Evolutionary conservation across 1,140 invertebrate genomes (phyloP), one percentile per base, ranked within the genome.

Genomic region (Orchesella cincta): DNA sequence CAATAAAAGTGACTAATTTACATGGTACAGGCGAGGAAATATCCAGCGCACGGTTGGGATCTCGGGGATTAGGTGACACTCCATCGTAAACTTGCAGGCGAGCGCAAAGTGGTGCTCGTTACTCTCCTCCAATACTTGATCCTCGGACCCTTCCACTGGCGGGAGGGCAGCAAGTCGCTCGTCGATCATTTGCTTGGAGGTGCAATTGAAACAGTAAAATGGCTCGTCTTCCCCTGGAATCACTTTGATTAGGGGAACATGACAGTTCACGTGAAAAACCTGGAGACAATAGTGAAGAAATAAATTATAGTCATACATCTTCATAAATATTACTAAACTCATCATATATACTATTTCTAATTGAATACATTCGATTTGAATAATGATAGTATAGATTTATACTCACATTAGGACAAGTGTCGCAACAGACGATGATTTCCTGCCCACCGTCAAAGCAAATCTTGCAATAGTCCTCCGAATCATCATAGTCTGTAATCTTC

Each of bases 261-360:
- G 80, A 70, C 80, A 81, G 5, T 77, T 74, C 51, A 78, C n/a
- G 70, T 81, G 80, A 33, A 79, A 81, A 0, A 81, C 80, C 76
- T 81, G 78, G n/a, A n/a, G n/a, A n/a, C n/a, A n/a, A n/a, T n/a
- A n/a, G n/a, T n/a, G n/a, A n/a, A n/a, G n/a, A n/a, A n/a, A n/a
- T n/a, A n/a, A n/a, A n/a, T n/a, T n/a, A n/a, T n/a, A n/a, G n/a
- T n/a, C n/a, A n/a, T n/a, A n/a, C n/a, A n/a, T n/a, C n/a, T n/a
- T n/a, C n/a, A n/a, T n/a, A n/a, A n/a, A n/a, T n/a, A n/a, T n/a
- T n/a, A n/a, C n/a, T n/a, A n/a, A n/a, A n/a, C n/a, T n/a, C n/a
- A n/a, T n/a, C n/a, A n/a, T n/a, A n/a, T n/a, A n/a, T n/a, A n/a
- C n/a, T n/a, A n/a, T n/a, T n/a, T n/a, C n/a, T n/a, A n/a, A n/a